Base-by-base conservation (phyloP, 2,888 invertebrate genomes). In the Drosophila helvetica region DNA sequence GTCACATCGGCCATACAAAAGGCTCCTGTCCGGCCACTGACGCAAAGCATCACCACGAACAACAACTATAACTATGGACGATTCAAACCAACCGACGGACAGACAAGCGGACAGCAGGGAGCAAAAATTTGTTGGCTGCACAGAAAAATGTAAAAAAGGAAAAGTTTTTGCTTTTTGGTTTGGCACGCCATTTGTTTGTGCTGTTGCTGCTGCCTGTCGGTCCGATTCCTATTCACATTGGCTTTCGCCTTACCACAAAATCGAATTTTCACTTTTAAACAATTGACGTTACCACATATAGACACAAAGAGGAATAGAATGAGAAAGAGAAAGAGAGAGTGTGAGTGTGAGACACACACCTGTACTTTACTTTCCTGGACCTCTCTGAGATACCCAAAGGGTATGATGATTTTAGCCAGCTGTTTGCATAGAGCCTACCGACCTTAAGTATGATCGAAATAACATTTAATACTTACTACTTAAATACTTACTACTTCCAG, bases 201-300 rank as follows among this genome's bases (percentile, higher is more conserved):
- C 51, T 65, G 45, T 68, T 63, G 46, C 47, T 63, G 38, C 15
- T 15, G 38, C 25, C 25, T 25, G 27, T 27, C 55, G 25, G 33
- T 62, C 15, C 33, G 50, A 25, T 45, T 60, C 47, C 45, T 45
- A 17, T 50, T 62, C 63, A 25, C 50, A 52, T 66, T 74, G 64
- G 48, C 56, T 68, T 74, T 59, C 65, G 72, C 70, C 71, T 79
- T 75, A 67, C 90, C 89, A 76, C 90, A 90, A 90, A 89, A 89
- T 89, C 88, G 89, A 88, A 90, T 89, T 90, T 89, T 86, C 89
- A 89, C 90, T 86, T 86, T 86, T 83, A 83, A 83, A 86, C 89
- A 89, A 90, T 89, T 89, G 88, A 77, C 75, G 88, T 79, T 68
- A 73, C 75, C 75, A 76, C 81, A 81, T 54, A 55, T 60, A 43